Base-by-base conservation (phyloP, 1,140 invertebrate genomes). In the Drosophila insularis region DNA sequence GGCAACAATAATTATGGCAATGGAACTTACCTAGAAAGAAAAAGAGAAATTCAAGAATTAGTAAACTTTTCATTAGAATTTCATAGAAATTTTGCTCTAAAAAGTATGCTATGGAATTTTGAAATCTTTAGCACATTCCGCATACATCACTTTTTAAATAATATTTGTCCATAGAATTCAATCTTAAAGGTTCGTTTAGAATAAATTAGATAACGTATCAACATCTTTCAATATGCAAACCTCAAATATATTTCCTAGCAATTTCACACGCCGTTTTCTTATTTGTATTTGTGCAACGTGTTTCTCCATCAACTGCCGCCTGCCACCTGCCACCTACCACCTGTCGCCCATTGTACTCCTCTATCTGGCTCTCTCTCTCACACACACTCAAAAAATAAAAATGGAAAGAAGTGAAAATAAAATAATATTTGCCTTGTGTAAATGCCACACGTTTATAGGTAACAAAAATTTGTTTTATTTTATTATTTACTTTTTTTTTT, bases 391-490 rank as follows among this genome's bases (percentile, higher is more conserved):
- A 43, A 43, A 43, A 6, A 43, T 8, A 14, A 19, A 40, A 39
- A 50, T 2, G 8, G 27, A 46, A 64, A 39, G 11, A 56, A 23
- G 59, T 62, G 17, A 50, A 50, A 61, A 39, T 37, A 62, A 64
- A 71, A 79, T 65, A 80, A 80, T 80, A 82, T 84, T 84, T 84
- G 70, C 77, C 27, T 69, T 72, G 74, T 72, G 81, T 74, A 78
- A 85, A 81, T 72, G 81, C 78, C 78, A 43, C 82, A 73, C 78
- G 64, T 79, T 81, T 76, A 87, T 81, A 73, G 79, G 81, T 87
- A 86, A 86, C 78, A 64, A 76, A 50, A 86, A 82, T 87, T 86
- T 79, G 66, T 73, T 87, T 87, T 89, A 74, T 87, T 82, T 79
- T 86, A 78, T 81, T 87, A 81, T 81, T 86, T 87, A 66, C 63